A percentile compares a stretch with the other conserved stretches of the same genome.
Conservation (phyloP, 1,140 invertebrate species). For the Calliopsis andreniformis region DNA sequence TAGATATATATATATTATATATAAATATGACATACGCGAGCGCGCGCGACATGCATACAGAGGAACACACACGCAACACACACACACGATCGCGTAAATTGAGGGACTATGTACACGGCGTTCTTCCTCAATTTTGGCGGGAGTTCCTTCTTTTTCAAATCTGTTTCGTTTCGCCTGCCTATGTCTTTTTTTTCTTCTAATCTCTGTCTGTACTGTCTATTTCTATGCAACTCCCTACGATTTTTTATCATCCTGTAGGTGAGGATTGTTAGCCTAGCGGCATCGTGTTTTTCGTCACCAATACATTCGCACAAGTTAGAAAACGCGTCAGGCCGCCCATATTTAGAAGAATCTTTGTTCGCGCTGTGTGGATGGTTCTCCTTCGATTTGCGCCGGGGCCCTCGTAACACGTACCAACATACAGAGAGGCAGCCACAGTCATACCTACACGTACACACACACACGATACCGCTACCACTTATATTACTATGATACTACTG, state of each 20-base stretch:
- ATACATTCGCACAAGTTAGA: too few species aligned
- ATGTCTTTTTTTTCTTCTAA: background rate
- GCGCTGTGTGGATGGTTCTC: conserved; percentile 36
- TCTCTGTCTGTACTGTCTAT: background rate
- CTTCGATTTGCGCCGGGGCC: conserved; percentile 17
- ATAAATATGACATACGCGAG: conserved; percentile 24
- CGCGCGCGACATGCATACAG: conserved; percentile 21
- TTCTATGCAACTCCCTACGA: too few species aligned
- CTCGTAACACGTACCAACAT: conserved; percentile 30
- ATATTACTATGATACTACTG: conserved; percentile 65
- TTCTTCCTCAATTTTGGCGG: background rate
- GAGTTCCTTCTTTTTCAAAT: background rate
- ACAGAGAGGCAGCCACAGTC: background rate
- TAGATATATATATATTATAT: background rate
- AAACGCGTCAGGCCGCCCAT: too few species aligned
- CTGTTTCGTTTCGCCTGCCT: background rate
- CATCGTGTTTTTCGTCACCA: too few species aligned
- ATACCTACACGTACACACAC: conserved; percentile 13
- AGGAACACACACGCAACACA: background rate
- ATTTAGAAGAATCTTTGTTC: too few species aligned
- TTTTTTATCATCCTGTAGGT: too few species aligned
- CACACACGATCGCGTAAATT: conserved; percentile 2
- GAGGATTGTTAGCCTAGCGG: too few species aligned
- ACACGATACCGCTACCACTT: conserved; percentile 62
- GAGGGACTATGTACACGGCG: conserved; percentile 2